Base-by-base conservation (phyloP, 2,113 vertebrate genomes). In the Psittacula cyanocephala region DNA sequence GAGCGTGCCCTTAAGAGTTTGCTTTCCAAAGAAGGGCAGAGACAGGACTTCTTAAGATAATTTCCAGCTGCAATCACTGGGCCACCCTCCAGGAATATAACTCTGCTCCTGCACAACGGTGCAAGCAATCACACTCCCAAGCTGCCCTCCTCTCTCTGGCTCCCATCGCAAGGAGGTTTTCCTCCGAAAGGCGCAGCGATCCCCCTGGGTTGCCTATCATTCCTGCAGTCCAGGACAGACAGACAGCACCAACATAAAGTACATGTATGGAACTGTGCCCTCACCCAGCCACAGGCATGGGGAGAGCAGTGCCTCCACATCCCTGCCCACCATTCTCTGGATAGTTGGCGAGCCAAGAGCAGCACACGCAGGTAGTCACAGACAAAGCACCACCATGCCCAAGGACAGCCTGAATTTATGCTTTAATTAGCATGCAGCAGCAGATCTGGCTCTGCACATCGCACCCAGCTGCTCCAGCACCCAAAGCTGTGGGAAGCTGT, bases 21-120 rank as follows among this genome's bases (percentile, higher is more conserved):
- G 53, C 68, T 93, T 95, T 89, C 96, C 94, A 91, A 97, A 95
- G 89, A 96, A 88, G 91, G 93, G 80, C 91, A 96, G 71, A 93
- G 68, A 29, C 60, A 74, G 55, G 46, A n/a, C 80, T 74, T 63
- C 52, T 57, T 9, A 11, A 62, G 95, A 95, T 8, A 29, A 90
- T 90, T 96, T 94, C 94, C 92, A 97, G 76, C 76, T 86, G 81
- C 33, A 62, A 67, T 27, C 65, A 68, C 84, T 0, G 2, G 89
- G 90, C 76, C 75, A 88, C 71, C 81, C 93, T 96, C 89, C 87
- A 96, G 91, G 87, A 95, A 80, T 77, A 28, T 57, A 89, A 64
- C 55, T 53, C 50, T 27, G n/a, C 67, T 93, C 39, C 91, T 47
- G 71, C 82, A 37, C 9, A 5, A 37, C 49, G 47, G 41, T 2